phyloP scores from a whole-genome alignment of 2,113 vertebrate genomes.

The Empidonax alnorum region DNA sequence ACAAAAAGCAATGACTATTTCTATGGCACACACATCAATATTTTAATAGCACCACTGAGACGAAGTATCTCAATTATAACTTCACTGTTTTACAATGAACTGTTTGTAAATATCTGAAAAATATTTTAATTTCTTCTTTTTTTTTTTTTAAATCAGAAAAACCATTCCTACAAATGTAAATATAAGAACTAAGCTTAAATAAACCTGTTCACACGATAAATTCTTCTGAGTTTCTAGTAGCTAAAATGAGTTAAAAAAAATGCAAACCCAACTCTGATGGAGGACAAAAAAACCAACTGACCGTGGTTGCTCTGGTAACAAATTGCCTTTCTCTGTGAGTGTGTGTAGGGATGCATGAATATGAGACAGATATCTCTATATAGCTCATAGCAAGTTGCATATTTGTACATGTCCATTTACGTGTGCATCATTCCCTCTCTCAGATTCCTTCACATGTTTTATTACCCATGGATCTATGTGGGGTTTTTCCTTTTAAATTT shows the following conservation, averaged over 20 bases:
- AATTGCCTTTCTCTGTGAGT: constrained; percentile 33
- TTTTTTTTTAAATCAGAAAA: background rate
- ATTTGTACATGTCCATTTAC: background rate
- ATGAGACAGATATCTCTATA: background rate
- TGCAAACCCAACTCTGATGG: background rate
- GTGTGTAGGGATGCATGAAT: constrained; percentile 29
- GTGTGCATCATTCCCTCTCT: background rate
- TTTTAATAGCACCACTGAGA: constrained; percentile 8
- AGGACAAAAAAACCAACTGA: constrained; percentile 48
- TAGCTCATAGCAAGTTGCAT: background rate
- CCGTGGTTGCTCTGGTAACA: constrained; percentile 65
- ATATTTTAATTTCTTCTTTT: background rate
- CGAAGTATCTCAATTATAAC: background rate
- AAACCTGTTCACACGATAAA: background rate
- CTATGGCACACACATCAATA: background rate
- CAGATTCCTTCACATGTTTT: background rate
- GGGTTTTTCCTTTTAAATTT: constrained; percentile 31
- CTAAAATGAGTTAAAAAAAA: constrained; percentile 17
- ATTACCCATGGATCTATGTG: background rate
- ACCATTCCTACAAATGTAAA: background rate
- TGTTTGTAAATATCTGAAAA: background rate
- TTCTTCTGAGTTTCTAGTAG: background rate
- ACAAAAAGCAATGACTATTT: background rate
- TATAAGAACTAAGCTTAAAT: background rate
- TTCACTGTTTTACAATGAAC: background rate